Evolutionary conservation across 2,797 vertebrate species (phyloP).

Genomic region (Xiphophorus birchmanni): DNA sequence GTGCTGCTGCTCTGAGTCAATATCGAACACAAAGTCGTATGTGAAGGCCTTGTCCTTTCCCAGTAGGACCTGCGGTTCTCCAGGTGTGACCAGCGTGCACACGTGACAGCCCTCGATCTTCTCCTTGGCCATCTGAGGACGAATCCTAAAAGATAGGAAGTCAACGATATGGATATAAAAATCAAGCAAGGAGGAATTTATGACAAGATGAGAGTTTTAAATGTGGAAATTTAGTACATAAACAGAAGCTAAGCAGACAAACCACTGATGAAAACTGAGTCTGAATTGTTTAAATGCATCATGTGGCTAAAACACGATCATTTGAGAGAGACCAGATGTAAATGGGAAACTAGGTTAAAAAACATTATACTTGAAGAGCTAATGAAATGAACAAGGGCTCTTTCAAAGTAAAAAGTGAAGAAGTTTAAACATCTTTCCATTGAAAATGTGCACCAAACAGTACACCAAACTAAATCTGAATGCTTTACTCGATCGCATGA

Average conservation of each 20-base stretch:
- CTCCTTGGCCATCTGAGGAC: slow-evolving; percentile 96
- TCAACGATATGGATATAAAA: background rate
- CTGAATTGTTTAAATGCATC: background rate
- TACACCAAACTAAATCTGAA: background rate
- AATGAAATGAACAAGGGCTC: background rate
- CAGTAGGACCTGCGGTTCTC: slow-evolving; percentile 95
- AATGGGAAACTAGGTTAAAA: slow-evolving; percentile 4
- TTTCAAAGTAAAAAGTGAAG: background rate
- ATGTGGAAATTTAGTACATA: background rate
- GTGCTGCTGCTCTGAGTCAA: slow-evolving; percentile 87
- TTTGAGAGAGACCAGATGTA: slow-evolving; percentile 1
- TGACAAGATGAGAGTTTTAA: background rate
- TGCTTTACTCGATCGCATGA: background rate
- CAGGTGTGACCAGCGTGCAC: slow-evolving; percentile 92
- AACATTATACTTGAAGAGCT: background rate
- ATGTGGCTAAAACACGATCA: background rate
- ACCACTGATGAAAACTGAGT: background rate
- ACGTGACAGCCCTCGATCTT: slow-evolving; percentile 98
- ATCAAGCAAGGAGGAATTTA: background rate
- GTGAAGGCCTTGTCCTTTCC: slow-evolving; percentile 99
- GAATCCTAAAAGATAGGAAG: slow-evolving; percentile 84
- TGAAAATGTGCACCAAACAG: background rate
- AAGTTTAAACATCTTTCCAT: background rate
- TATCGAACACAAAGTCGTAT: slow-evolving; percentile 95
- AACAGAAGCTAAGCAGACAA: background rate